Evolutionary conservation across 2,113 vertebrate genomes (phyloP), one percentile per base, ranked within the genome.

Genomic region (Galeopterus variegatus): DNA sequence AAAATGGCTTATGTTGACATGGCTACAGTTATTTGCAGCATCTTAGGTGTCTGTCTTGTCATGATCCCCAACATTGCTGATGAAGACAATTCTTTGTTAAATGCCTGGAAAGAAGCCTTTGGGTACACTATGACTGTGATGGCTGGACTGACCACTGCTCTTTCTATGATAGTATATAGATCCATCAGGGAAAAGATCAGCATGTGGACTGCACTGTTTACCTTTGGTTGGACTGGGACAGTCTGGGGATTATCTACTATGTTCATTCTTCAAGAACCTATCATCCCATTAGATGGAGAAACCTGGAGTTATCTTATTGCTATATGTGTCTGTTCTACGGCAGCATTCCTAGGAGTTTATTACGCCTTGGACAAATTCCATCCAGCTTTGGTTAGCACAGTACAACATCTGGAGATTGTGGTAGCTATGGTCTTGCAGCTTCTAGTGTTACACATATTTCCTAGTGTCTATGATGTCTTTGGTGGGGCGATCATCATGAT

Each of bases 151-250:
- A 99, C 99, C 28, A 99, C 99, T 1, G 99, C 99, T 86, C 99
- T 99, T 84, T 99, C 99, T 96, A 99, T 99, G 99, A 99, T 99
- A 93, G 98, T 99, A 75, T 99, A 99, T 94, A 99, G 99, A 90
- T 99, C 99, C 97, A 99, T 99, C 96, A 99, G 99, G 97, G 99
- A 99, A 95, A 99, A 99, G 2, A 99, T 99, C 96, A 99, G 99
- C 98, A 99, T 99, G 99, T 99, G 99, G 99, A 99, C 99, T 1
- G 99, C 99, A 1, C 99, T 99, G 28, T 99, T 99, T 98, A 99
- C 99, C 62, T 99, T 99, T 48, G 99, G 99, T 64, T 99, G 99
- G 99, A 99, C 99, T 0, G 99, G 99, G 97, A 99, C 99, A 0
- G 98, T 99, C 56, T 99, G 99, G 99, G 99, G 99, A n/a, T 98